These are phyloP conservation scores for Zaprionus inermis DNA, from an alignment of 1,140 invertebrate genomes.

Conservation along the genomic window DNA sequence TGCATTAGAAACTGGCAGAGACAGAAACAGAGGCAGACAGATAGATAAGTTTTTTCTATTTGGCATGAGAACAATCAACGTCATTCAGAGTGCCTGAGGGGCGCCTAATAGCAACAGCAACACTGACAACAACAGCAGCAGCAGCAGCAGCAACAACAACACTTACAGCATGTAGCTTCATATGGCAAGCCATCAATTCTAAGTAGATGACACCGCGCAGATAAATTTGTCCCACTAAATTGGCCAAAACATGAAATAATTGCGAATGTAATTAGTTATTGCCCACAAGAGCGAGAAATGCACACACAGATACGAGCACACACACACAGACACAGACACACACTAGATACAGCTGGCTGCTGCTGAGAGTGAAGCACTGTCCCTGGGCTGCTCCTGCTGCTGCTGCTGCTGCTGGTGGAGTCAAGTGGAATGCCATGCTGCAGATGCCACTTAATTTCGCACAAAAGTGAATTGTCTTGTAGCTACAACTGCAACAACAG, in stretches of 20 bases:
- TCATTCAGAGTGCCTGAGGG: conserved; percentile 58
- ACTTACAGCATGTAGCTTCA: conserved; percentile 56
- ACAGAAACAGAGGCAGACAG: conserved; percentile 16
- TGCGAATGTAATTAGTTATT: conserved; percentile 84
- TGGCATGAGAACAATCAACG: conserved; percentile 67
- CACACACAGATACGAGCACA: conserved; percentile 35
- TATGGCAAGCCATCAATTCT: conserved; percentile 82
- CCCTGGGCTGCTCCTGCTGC: conserved; percentile 20
- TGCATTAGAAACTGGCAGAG: conserved; percentile 60
- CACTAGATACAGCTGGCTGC: conserved; percentile 18
- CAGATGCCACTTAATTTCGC: conserved; percentile 83
- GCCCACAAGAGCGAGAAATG: conserved; percentile 76
- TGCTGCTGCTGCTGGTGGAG: conserved; percentile 57
- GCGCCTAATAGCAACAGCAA: conserved; percentile 64
- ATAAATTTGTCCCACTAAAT: conserved; percentile 84
- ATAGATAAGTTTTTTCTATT: conserved; percentile 57
- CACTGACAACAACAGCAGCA: conserved; percentile 36
- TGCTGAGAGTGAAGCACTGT: conserved; percentile 24
- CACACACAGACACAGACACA: conserved; percentile 29
- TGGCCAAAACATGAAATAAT: conserved; percentile 84
- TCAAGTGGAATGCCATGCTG: conserved; percentile 82
- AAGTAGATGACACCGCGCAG: conserved; percentile 84
- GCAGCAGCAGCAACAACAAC: conserved; percentile 22
- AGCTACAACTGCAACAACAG: conserved; percentile 66
- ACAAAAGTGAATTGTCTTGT: conserved; percentile 84